Base-by-base conservation (phyloP, 2,888 invertebrate species). In the Melieria omissa region DNA sequence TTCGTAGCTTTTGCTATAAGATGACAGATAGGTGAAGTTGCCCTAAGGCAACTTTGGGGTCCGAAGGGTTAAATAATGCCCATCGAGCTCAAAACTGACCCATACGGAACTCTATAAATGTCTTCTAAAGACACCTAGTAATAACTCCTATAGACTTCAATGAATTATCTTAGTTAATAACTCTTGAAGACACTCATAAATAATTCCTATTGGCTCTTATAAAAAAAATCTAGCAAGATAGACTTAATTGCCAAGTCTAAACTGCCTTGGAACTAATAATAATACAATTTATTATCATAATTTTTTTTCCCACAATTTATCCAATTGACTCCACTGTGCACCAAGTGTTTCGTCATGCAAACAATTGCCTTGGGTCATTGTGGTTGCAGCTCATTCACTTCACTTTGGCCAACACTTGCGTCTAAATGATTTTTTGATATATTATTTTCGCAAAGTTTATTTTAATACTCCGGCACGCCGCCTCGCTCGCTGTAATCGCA, bases 401-500 rank as follows among this genome's bases (percentile, higher is more conserved):
- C 52, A 29, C 29, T 29, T 29, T 67, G 67, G 60, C 60, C 67
- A 67, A 67, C 62, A 69, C 69, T 69, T 63, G 54, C 61, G 52
- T 67, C 54, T 69, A 69, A 69, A 69, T 69, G 57, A 63, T 63
- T 69, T 69, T 63, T 52, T 69, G 62, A 69, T 69, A 69, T 69
- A 47, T 62, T 69, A 69, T 69, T 69, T 62, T 54, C 62, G 55
- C 69, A 69, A 69, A 69, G 69, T 67, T 67, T 67, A 67, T 67
- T 67, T 67, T 67, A 67, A 67, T 61, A 61, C 60, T 61, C 61
- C 67, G 61, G n/a, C 14, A 62, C 16, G 46, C 16, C 47, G 12
- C 14, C n/a, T 14, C 58, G 42, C 44, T 1, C 42, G 44, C 8
- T 42, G 44, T 16, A 54, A 42, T 45, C 16, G 9, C 8, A 8